phyloP scores from a whole-genome alignment of 2,113 vertebrate genomes.

The Geothlypis trichas region DNA sequence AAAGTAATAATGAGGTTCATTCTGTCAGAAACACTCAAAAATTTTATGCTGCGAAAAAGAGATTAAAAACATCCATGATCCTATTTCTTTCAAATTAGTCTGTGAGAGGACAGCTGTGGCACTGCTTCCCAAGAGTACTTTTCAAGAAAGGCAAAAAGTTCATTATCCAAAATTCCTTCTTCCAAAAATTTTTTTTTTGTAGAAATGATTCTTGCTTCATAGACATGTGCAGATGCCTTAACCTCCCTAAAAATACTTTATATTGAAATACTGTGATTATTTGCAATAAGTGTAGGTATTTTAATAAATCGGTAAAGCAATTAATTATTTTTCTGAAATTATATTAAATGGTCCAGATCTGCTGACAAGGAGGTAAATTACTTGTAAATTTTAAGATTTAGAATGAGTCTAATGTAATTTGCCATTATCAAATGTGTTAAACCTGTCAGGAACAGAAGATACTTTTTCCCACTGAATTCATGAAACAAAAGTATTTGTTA shows the following conservation, averaged over 20 bases:
- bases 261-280: not conserved
- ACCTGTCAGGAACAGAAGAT: not conserved
- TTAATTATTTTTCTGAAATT: not conserved
- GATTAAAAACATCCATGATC: accelerated
- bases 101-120: not conserved
- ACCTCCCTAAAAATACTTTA: not conserved
- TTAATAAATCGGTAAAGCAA: not conserved
- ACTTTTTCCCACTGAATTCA: not conserved
- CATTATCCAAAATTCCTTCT: not conserved
- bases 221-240: not conserved
- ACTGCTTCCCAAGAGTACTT: not conserved
- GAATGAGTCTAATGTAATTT: not conserved
- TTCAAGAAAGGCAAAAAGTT: not conserved
- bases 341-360: not conserved
- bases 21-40: not conserved
- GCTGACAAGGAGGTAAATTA: not conserved
- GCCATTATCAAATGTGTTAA: not conserved
- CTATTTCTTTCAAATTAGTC: not conserved
- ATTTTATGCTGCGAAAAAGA: not conserved
- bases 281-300: not conserved
- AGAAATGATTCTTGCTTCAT: not conserved
- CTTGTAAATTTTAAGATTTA: not conserved
- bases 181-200: accelerated
- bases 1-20: not conserved
- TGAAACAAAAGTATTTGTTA: not conserved